Evolutionary conservation across 1,140 invertebrate species (phyloP).

Genomic region (Penaeus vannamei): DNA sequence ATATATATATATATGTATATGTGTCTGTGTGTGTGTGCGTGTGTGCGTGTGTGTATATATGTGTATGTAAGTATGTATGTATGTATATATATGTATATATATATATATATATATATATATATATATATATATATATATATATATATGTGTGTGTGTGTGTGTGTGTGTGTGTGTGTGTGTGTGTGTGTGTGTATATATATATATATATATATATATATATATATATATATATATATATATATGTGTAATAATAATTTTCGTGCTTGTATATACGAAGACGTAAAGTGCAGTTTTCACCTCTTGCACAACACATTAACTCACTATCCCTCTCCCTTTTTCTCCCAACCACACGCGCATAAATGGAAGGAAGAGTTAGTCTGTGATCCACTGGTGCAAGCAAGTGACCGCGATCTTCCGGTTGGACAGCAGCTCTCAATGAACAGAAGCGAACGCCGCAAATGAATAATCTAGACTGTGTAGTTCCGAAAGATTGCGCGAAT

Average conservation of each 20-base stretch:
- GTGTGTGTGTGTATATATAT: neutral
- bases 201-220: neutral
- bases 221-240: conserved; percentile 16
- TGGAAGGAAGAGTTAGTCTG: too few relatives aligned
- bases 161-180: neutral
- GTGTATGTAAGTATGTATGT: neutral
- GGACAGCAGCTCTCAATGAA: too few relatives aligned
- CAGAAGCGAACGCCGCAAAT: too few relatives aligned
- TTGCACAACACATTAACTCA: too few relatives aligned
- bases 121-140: neutral
- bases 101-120: neutral
- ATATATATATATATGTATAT: neutral
- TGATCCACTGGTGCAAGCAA: too few relatives aligned
- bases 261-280: conserved; percentile 6
- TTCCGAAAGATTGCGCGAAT: too few relatives aligned
- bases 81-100: neutral
- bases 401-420: too few relatives aligned
- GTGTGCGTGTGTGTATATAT: neutral
- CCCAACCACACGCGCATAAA: too few relatives aligned
- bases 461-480: too few relatives aligned
- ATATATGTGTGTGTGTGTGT: neutral
- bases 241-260: neutral
- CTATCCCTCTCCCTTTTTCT: too few relatives aligned
- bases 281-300: too few relatives aligned
- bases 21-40: neutral